phyloP scores from a whole-genome alignment of 2,113 vertebrate genomes.

The Menura novaehollandiae region DNA sequence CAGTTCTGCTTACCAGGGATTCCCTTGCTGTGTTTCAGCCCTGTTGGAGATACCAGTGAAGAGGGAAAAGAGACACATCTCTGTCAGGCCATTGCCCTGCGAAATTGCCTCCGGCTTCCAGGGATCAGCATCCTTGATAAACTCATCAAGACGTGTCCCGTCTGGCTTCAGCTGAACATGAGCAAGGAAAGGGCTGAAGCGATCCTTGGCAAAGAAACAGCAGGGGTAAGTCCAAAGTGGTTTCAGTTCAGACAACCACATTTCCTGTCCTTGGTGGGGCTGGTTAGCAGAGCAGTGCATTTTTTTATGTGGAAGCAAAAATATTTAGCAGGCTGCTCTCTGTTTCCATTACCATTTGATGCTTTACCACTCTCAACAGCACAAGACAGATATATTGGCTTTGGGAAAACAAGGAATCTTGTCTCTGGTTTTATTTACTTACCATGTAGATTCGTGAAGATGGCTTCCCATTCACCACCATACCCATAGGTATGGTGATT shows the following conservation, averaged over 20 bases:
- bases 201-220: constrained; percentile 75
- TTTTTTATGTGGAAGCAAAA: not conserved
- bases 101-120: constrained; percentile 33
- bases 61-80: not conserved
- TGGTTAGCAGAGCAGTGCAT: not conserved
- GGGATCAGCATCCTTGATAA: constrained; percentile 82
- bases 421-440: not conserved
- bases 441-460: not conserved
- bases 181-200: constrained; percentile 57
- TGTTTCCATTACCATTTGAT: not conserved
- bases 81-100: not conserved
- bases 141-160: constrained; percentile 81
- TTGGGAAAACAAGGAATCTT: not conserved
- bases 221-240: constrained; percentile 78
- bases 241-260: not conserved
- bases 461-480: not conserved
- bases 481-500: not conserved
- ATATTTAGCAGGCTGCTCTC: not conserved
- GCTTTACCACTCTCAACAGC: not conserved
- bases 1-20: not conserved
- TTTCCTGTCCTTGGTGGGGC: not conserved
- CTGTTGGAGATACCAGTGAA: not conserved
- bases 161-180: constrained; percentile 87
- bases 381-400: not conserved
- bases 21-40: constrained; percentile 50